Evolutionary conservation across 2,888 invertebrate genomes (phyloP).

Genomic region (Drosophila mimetica): DNA sequence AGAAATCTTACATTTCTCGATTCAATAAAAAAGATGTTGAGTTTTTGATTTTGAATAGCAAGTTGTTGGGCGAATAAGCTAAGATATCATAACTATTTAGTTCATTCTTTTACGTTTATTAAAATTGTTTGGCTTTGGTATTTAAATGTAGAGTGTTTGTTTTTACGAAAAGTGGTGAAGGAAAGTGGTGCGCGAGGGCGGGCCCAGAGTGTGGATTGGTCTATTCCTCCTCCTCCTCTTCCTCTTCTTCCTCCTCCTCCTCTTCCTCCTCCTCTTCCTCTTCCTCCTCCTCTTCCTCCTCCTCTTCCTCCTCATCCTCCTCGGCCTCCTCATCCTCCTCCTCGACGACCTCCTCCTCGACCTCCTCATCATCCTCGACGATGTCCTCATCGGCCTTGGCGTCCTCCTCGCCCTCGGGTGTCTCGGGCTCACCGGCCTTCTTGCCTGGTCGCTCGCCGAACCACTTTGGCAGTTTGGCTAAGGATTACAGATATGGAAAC

Average conservation of each 20-base stretch:
- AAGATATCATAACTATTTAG: conserved; percentile 81
- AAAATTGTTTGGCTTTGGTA: conserved; percentile 74
- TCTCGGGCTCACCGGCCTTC: conserved; percentile 94
- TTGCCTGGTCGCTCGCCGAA: conserved; percentile 97
- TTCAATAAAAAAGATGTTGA: conserved; percentile 68
- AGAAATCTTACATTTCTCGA: conserved; percentile 69
- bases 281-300: conserved; percentile 84
- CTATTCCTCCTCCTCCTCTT: conserved; percentile 81
- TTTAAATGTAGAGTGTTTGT: conserved; percentile 80
- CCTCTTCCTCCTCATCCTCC: conserved; percentile 87
- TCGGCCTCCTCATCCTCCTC: conserved; percentile 90
- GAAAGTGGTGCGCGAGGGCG: conserved; percentile 35
- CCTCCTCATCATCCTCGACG: conserved; percentile 90
- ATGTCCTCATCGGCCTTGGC: conserved; percentile 91
- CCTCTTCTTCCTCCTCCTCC: conserved; percentile 83
- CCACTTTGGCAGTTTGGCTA: conserved; percentile 97
- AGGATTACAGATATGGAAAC: not conserved
- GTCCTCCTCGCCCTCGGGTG: conserved; percentile 96
- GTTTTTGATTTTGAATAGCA: conserved; percentile 53
- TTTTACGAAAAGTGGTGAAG: conserved; percentile 77
- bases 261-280: conserved; percentile 85
- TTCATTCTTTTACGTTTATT: conserved; percentile 79
- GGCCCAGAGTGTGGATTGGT: conserved; percentile 50
- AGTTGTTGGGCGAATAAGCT: conserved; percentile 79
- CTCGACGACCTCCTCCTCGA: conserved; percentile 91